These are phyloP conservation scores for Condylura cristata DNA, from an alignment of 2,113 vertebrate species.

Conservation along the genomic window DNA sequence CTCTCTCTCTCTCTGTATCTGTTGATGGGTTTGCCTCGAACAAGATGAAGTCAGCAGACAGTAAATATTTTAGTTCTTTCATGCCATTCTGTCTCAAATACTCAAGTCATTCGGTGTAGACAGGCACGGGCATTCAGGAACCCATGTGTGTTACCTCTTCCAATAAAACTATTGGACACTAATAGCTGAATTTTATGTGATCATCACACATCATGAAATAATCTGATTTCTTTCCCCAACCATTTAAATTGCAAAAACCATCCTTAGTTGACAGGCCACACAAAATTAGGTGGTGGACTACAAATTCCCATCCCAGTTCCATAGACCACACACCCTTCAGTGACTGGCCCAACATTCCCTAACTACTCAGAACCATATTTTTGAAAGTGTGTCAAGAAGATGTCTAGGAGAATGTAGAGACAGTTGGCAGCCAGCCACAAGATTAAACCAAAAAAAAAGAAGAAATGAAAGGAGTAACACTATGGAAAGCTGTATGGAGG, in stretches of 20 bases:
- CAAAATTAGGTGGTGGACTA: neutral
- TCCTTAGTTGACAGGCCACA: neutral
- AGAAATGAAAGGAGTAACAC: neutral
- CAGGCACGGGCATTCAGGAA: neutral
- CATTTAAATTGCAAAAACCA: neutral
- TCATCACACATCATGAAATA: neutral
- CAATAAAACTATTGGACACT: conserved; percentile 8
- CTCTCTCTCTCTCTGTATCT: neutral
- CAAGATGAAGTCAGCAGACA: neutral
- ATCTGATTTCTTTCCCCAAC: neutral
- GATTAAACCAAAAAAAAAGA: neutral
- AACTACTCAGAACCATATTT: neutral
- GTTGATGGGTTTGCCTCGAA: neutral
- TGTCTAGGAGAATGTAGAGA: neutral
- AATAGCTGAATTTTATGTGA: neutral
- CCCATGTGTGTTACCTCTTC: neutral
- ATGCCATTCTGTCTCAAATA: neutral
- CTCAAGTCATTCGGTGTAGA: neutral
- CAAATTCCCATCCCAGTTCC: neutral
- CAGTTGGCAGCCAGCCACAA: neutral
- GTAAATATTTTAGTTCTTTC: conserved; percentile 28
- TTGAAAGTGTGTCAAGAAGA: neutral
- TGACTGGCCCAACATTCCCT: neutral
- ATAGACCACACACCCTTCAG: neutral
- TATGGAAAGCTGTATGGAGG: no score